These are phyloP conservation scores for Heliopora coerulea DNA, from an alignment of 92 coral and sea anemone genomes.

Conservation along the genomic window DNA sequence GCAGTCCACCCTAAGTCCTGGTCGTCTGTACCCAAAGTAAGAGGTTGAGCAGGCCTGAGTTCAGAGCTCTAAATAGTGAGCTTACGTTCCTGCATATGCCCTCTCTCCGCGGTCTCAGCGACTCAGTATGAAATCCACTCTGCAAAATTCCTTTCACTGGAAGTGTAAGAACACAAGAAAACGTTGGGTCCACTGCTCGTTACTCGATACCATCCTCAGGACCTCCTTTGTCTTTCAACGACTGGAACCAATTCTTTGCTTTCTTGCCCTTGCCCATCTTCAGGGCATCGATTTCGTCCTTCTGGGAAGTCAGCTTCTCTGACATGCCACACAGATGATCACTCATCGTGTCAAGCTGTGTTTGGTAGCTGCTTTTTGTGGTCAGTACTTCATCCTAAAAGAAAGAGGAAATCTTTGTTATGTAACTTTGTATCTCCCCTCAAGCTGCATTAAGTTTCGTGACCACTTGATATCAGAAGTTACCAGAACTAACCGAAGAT, in stretches of 20 bases:
- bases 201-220: slow-evolving; percentile 27
- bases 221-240: slow-evolving; percentile 32
- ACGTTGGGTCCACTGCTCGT: background rate
- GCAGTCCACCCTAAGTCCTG: too few species aligned
- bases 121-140: too few species aligned
- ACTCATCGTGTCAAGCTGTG: slow-evolving; percentile 97
- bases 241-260: slow-evolving; percentile 64
- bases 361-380: slow-evolving; percentile 94
- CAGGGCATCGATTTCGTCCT: slow-evolving; percentile 89
- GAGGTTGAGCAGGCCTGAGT: too few species aligned
- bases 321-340: slow-evolving; percentile 98
- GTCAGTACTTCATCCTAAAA: slow-evolving; percentile 89
- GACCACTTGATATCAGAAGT: too few species aligned
- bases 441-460: too few species aligned
- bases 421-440: too few species aligned
- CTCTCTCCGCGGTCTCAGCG: too few species aligned
- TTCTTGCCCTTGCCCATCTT: slow-evolving; percentile 77
- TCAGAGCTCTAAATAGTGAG: too few species aligned
- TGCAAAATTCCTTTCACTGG: too few species aligned
- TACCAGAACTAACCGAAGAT: too few species aligned
- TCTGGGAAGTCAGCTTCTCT: slow-evolving; percentile 89
- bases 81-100: too few species aligned
- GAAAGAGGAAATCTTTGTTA: background rate
- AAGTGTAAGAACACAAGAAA: background rate
- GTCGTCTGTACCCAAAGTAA: too few species aligned